Evolutionary conservation across 1,140 invertebrate genomes (phyloP).

Genomic region (Eurosta solidaginis): DNA sequence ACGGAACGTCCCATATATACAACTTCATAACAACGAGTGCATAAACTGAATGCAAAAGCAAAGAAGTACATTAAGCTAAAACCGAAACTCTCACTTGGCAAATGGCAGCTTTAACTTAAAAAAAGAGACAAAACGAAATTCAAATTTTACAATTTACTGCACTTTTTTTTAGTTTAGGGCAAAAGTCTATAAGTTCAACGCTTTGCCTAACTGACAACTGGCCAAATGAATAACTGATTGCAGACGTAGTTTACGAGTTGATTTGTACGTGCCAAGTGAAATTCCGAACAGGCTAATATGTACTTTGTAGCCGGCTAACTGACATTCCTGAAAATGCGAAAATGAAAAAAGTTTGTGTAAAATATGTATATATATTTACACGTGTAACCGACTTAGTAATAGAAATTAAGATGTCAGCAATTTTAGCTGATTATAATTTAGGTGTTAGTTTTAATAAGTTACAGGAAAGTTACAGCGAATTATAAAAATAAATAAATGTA

Average conservation of each 20-base stretch:
- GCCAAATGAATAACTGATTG: not conserved
- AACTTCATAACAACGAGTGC: not conserved
- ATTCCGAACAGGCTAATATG: slow-evolving; percentile 9
- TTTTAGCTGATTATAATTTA: no score
- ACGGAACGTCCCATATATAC: no score
- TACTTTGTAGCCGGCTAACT: not conserved
- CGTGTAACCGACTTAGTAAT: no score
- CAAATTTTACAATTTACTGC: not conserved
- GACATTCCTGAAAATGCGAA: not conserved
- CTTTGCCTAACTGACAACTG: not conserved
- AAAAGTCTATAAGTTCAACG: not conserved
- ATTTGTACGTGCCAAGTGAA: slow-evolving; percentile 14
- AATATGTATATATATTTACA: not conserved
- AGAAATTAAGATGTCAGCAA: no score
- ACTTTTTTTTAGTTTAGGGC: not conserved
- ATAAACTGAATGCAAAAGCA: not conserved
- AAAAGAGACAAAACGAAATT: not conserved
- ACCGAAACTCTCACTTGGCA: slow-evolving; percentile 18
- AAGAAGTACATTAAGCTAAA: not conserved
- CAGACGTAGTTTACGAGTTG: not conserved
- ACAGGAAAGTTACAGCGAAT: no score
- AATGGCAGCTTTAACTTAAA: not conserved
- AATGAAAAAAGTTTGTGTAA: not conserved
- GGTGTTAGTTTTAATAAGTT: no score
- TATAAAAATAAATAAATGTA: no score